Evolutionary conservation across 1,140 invertebrate genomes (phyloP).

Genomic region (Nomia melanderi): DNA sequence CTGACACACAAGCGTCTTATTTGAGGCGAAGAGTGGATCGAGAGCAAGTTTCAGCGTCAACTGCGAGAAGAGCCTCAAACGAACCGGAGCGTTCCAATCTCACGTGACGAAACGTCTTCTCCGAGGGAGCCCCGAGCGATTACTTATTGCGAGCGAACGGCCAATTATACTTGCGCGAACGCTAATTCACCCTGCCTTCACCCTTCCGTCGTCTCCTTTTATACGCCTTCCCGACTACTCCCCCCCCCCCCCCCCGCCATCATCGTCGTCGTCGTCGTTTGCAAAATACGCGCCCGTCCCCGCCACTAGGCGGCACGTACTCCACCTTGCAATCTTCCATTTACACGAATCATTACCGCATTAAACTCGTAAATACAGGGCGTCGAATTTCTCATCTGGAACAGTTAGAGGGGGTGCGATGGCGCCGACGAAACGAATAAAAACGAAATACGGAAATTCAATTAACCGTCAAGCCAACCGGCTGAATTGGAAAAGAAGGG

Average conservation of each 20-base stretch:
- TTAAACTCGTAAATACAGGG: slow-evolving; percentile 44
- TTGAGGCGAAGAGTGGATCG: not conserved
- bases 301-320: not conserved
- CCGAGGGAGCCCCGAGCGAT: slow-evolving; percentile 36
- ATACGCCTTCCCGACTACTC: too few species aligned
- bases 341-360: slow-evolving; percentile 47
- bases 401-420: not conserved
- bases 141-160: slow-evolving; percentile 52
- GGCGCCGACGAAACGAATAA: not conserved
- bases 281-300: slow-evolving; percentile 3
- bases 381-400: slow-evolving; percentile 46
- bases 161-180: slow-evolving; percentile 55
- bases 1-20: not conserved
- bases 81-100: slow-evolving; percentile 22
- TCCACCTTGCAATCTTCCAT: slow-evolving; percentile 38
- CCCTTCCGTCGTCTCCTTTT: slow-evolving; percentile 16
- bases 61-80: slow-evolving; percentile 2
- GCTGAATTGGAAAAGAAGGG: slow-evolving; percentile 21
- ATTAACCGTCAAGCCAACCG: slow-evolving; percentile 36
- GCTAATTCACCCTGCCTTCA: slow-evolving; percentile 20
- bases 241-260: slow-evolving; percentile 11
- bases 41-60: not conserved
- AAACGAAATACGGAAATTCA: slow-evolving; percentile 34
- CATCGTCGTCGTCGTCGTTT: slow-evolving; percentile 10
- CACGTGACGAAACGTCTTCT: slow-evolving; percentile 11